These are phyloP conservation scores for Ylistrum balloti DNA, from an alignment of 1,140 invertebrate species.

Conservation along the genomic window DNA sequence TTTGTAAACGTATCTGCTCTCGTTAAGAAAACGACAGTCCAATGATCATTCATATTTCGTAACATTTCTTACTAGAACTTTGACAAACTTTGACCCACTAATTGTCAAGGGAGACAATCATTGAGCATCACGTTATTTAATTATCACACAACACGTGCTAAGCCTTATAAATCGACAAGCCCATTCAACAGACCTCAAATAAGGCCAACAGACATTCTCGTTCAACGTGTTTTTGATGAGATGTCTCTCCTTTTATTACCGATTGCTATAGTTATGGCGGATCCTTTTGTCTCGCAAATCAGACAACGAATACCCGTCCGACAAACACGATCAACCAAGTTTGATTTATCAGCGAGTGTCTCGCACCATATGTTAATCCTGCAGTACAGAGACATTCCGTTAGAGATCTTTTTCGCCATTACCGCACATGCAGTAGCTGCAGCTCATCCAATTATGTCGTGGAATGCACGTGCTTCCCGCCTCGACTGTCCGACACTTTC, in stretches of 20 bases:
- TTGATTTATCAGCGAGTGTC: background rate
- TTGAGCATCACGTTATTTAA: background rate
- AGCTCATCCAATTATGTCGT: slow-evolving; percentile 26
- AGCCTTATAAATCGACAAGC: background rate
- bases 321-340: background rate
- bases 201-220: background rate
- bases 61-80: background rate
- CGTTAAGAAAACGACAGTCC: no score
- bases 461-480: slow-evolving; percentile 36
- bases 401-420: background rate
- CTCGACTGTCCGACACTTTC: slow-evolving; percentile 23
- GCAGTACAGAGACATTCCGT: background rate
- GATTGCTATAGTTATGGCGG: background rate
- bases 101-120: background rate
- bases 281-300: slow-evolving; percentile 38
- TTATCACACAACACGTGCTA: slow-evolving; percentile 15
- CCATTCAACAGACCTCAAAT: background rate
- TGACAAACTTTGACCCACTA: background rate
- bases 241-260: background rate
- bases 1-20: no score
- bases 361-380: background rate
- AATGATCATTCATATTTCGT: no score
- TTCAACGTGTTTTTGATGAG: background rate
- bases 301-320: background rate
- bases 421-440: background rate